phyloP scores from a whole-genome alignment of 2,888 invertebrate species.

The Ryuthela nishihirai region DNA sequence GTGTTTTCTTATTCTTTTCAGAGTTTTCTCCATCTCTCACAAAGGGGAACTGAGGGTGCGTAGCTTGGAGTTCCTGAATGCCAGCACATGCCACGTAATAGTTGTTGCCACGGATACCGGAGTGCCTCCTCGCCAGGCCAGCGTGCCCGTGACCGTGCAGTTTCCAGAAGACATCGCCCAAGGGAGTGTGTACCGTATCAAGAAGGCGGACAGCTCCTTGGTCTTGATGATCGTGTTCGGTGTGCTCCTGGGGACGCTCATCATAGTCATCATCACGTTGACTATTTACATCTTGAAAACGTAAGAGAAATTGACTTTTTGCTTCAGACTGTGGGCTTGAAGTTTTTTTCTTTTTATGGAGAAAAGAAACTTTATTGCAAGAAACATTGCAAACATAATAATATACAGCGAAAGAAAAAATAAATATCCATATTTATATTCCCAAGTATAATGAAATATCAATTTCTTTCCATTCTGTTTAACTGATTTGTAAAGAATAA shows the following conservation, averaged over 20 bases:
- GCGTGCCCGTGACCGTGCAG: slow-evolving; percentile 42
- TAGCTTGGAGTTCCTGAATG: slow-evolving; percentile 50
- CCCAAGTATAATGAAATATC: too few relatives aligned
- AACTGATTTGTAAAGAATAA: too few relatives aligned
- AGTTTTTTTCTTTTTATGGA: too few relatives aligned
- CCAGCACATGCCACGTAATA: slow-evolving; percentile 66
- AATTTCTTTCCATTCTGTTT: too few relatives aligned
- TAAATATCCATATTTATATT: too few relatives aligned
- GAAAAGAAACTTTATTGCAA: too few relatives aligned
- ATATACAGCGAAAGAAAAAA: too few relatives aligned
- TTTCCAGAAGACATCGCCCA: slow-evolving; percentile 45
- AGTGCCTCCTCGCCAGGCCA: slow-evolving; percentile 69
- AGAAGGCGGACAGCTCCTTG: slow-evolving; percentile 52
- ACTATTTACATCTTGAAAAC: slow-evolving; percentile 63
- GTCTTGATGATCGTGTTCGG: slow-evolving; percentile 63
- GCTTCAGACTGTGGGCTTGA: slow-evolving; percentile 2
- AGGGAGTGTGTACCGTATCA: slow-evolving; percentile 48
- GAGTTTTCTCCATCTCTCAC: slow-evolving; percentile 61
- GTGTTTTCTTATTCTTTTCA: slow-evolving; percentile 49
- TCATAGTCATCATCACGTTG: slow-evolving; percentile 69
- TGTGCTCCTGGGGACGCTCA: slow-evolving; percentile 66
- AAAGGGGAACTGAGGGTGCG: slow-evolving; percentile 61
- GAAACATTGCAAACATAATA: too few relatives aligned
- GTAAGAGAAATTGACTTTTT: slow-evolving; percentile 45
- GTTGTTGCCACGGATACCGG: slow-evolving; percentile 83